Evolutionary conservation across 2,888 invertebrate species (phyloP).

Genomic region (Lasioglossum oenotherae): DNA sequence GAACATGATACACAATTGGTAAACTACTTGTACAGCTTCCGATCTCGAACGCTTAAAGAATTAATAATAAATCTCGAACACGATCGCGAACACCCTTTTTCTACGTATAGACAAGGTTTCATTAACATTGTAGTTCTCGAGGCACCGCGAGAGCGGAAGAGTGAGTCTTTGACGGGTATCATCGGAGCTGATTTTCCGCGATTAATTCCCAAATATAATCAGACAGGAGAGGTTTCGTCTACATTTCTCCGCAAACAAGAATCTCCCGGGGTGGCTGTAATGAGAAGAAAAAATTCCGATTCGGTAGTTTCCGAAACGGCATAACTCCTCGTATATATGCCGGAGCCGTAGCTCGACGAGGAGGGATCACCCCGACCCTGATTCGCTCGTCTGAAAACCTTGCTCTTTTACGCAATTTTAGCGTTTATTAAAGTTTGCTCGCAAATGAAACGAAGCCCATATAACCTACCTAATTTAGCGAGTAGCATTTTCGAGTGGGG

Average conservation of each 20-base stretch:
- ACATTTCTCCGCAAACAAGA: conserved; percentile 33
- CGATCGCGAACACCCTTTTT: not conserved
- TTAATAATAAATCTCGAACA: not conserved
- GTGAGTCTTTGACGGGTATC: conserved; percentile 1
- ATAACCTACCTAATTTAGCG: conserved; percentile 85
- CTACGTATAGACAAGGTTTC: not conserved
- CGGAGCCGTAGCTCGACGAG: conserved; percentile 46
- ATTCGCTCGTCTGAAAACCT: conserved; percentile 83
- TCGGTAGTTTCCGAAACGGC: conserved; percentile 49
- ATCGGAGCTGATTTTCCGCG: conserved; percentile 4
- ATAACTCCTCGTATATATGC: conserved; percentile 53
- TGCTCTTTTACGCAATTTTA: conserved; percentile 85
- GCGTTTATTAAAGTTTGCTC: conserved; percentile 85
- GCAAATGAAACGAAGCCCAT: conserved; percentile 85
- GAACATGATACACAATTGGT: not conserved
- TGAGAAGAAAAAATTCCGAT: conserved; percentile 36
- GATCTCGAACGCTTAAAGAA: not conserved
- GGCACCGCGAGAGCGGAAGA: not conserved
- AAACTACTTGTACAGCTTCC: not conserved
- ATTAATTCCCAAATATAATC: conserved; percentile 34
- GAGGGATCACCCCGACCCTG: conserved; percentile 72
- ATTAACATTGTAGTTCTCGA: conserved; percentile 1
- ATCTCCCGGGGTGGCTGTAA: not conserved
- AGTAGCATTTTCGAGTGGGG: conserved; percentile 84
- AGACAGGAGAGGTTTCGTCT: conserved; percentile 16